Conservation (phyloP, 2,113 vertebrate species). For the Psilopsiagon aymara region DNA sequence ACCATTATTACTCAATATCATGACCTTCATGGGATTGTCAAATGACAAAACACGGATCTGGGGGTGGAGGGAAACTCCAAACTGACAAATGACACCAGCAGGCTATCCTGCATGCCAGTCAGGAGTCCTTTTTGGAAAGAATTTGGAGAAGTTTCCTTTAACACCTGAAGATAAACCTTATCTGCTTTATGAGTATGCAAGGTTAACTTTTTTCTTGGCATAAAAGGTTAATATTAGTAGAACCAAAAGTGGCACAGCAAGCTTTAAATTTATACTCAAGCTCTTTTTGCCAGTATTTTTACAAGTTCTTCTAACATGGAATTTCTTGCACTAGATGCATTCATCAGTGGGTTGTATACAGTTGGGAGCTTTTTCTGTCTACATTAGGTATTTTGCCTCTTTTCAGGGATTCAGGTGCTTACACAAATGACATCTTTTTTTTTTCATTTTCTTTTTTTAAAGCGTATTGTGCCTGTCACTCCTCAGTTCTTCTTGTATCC, state of each 20-base stretch:
- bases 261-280: background rate
- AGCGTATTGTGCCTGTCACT: background rate
- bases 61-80: slow-evolving; percentile 5
- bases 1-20: slow-evolving; percentile 41
- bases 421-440: background rate
- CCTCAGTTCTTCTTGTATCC: background rate
- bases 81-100: slow-evolving; percentile 26
- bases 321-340: background rate
- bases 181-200: rapidly evolving
- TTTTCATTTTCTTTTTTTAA: background rate
- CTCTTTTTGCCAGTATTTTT: background rate
- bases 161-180: background rate
- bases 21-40: slow-evolving; percentile 29
- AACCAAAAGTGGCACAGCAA: background rate
- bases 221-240: background rate
- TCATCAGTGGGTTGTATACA: background rate
- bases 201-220: background rate
- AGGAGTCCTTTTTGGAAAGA: background rate
- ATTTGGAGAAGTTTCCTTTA: background rate
- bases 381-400: background rate
- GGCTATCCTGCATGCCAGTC: background rate
- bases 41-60: slow-evolving; percentile 38
- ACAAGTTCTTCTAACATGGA: background rate
- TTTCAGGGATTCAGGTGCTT: background rate
- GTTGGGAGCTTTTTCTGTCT: rapidly evolving